These are phyloP conservation scores for Semotilus atromaculatus DNA, from an alignment of 2,797 vertebrate genomes.

Conservation along the genomic window DNA sequence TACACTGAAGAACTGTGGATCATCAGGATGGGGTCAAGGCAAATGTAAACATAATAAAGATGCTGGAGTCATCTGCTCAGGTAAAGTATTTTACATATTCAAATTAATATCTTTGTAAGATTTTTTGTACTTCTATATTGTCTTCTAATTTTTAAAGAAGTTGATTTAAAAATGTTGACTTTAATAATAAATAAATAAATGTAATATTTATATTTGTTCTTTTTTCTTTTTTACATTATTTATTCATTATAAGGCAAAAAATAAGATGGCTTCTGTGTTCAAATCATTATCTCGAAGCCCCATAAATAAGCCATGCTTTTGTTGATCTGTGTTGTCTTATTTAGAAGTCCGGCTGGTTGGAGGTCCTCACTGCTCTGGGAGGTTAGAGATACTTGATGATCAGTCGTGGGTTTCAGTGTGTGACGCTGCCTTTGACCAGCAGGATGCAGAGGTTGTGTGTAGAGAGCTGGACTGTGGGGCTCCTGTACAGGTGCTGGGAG, in stretches of 20 bases:
- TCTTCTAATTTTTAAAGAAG: no score
- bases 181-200: background rate
- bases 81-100: background rate
- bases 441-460: constrained; percentile 46
- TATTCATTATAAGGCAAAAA: background rate
- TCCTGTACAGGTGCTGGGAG: no score
- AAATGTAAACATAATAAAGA: constrained; percentile 65
- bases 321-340: background rate
- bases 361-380: constrained; percentile 1
- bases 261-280: background rate
- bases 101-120: background rate
- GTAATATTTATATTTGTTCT: background rate
- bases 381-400: no score
- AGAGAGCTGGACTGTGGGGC: constrained; percentile 58
- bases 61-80: constrained; percentile 61
- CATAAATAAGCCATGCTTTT: background rate
- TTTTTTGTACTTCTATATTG: no score
- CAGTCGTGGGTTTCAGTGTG: no score
- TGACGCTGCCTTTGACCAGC: constrained; percentile 63
- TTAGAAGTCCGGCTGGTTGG: no score
- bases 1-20: background rate
- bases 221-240: background rate
- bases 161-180: background rate
- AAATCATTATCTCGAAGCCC: background rate
- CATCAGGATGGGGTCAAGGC: background rate